A percentile compares a stretch with the other conserved stretches of the same genome.
Evolutionary conservation across 1,140 invertebrate species (phyloP).

Genomic region (Nilaparvata lugens): DNA sequence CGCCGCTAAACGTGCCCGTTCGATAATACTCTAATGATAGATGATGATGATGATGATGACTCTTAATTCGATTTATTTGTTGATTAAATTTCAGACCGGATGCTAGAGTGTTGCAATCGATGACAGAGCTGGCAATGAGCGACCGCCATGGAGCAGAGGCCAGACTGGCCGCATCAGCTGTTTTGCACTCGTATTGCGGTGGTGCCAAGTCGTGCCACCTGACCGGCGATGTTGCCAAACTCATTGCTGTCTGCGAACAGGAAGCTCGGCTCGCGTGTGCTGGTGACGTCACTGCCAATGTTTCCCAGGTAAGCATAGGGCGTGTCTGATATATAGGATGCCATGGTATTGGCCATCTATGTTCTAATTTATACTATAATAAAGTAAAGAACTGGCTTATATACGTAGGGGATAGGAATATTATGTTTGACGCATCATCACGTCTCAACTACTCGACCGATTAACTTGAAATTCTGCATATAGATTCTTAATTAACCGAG

Average conservation of each 20-base stretch:
- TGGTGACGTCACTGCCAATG: no score
- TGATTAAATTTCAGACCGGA: background rate
- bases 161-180: background rate
- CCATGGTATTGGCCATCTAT: background rate
- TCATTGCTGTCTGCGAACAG: background rate
- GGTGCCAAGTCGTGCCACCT: slow-evolving; percentile 32
- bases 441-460: no score
- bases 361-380: no score
- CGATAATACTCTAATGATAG: no score
- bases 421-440: no score
- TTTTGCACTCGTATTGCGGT: slow-evolving; percentile 5
- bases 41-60: no score
- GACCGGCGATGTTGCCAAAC: slow-evolving; percentile 32
- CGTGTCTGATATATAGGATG: background rate
- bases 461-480: no score
- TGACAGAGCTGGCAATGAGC: slow-evolving; percentile 14
- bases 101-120: background rate
- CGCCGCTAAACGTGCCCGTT: slow-evolving; percentile 38
- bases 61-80: no score
- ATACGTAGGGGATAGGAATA: no score
- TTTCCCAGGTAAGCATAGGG: background rate
- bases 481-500: no score
- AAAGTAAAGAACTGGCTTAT: no score
- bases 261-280: no score
- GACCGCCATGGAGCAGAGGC: background rate